Conservation (phyloP, 1,140 invertebrate species). For the Tetramorium simillimum region DNA sequence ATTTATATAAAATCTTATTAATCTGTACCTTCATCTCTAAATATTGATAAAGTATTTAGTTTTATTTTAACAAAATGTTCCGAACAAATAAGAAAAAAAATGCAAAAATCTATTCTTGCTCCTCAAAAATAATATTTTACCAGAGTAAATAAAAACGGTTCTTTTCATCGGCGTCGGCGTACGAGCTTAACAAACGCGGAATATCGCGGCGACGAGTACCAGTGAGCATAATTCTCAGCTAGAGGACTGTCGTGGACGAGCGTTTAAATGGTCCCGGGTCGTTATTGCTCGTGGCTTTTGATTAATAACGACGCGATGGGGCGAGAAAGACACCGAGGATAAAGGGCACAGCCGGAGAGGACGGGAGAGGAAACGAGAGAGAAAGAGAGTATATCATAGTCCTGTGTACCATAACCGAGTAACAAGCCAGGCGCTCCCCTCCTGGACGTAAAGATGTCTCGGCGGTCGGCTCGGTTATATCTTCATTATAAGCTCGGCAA, state of each 20-base stretch:
- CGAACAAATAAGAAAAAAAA: not conserved
- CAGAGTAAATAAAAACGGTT: not conserved
- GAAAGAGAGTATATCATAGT: constrained; percentile 56
- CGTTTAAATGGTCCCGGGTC: constrained; percentile 70
- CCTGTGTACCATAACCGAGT: constrained; percentile 77
- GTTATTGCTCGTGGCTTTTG: constrained; percentile 79
- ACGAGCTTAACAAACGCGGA: constrained; percentile 26
- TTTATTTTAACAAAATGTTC: not conserved
- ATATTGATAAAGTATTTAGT: not conserved
- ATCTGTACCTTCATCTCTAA: not conserved
- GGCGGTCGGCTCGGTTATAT: constrained; percentile 82
- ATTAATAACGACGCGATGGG: constrained; percentile 80
- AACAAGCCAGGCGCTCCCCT: constrained; percentile 79
- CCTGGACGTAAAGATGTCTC: constrained; percentile 84
- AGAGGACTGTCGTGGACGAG: constrained; percentile 39
- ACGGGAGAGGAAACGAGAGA: not conserved
- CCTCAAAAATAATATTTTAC: not conserved
- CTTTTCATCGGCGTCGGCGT: not conserved
- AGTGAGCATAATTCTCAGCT: constrained; percentile 31
- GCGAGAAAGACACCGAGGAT: constrained; percentile 29
- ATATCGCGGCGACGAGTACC: constrained; percentile 3
- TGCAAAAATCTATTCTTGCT: not conserved
- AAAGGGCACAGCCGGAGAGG: not conserved
- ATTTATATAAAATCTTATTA: not conserved
- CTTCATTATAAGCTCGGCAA: constrained; percentile 83